phyloP scores from a whole-genome alignment of 2,113 vertebrate species.

The Australoheros scitulus region DNA sequence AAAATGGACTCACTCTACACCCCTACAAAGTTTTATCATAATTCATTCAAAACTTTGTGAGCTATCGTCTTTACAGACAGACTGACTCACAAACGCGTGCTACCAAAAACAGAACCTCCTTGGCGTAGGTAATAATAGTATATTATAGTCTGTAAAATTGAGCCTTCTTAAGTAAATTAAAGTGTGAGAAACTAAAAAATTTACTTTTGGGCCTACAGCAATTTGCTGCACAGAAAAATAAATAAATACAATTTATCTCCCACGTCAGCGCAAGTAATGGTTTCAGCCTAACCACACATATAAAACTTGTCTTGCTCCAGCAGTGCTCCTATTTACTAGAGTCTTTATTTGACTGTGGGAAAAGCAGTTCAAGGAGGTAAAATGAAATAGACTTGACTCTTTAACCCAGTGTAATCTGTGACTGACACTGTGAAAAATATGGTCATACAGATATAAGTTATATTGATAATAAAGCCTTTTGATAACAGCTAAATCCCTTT shows the following conservation, averaged over 20 bases:
- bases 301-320: neutral
- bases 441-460: slow-evolving; percentile 7
- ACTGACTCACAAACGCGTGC: no score
- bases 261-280: neutral
- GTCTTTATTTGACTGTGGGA: neutral
- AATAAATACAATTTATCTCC: neutral
- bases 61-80: no score
- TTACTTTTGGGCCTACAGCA: neutral
- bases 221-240: neutral
- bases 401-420: slow-evolving; percentile 26
- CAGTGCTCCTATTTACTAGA: neutral
- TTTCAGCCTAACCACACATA: neutral
- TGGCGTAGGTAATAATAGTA: no score
- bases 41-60: no score
- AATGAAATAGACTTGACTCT: slow-evolving; percentile 34
- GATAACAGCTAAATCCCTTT: slow-evolving; percentile 26
- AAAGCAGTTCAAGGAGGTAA: slow-evolving; percentile 21
- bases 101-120: no score
- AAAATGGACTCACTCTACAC: no score
- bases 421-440: slow-evolving; percentile 36
- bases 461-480: slow-evolving; percentile 42
- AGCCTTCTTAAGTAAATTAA: no score
- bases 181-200: no score
- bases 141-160: no score
- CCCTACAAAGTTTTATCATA: no score